Percentiles rank a stretch among this genome's conserved stretches.
Conservation (phyloP, 2,888 invertebrate genomes). For the Spisula subtruncata region DNA sequence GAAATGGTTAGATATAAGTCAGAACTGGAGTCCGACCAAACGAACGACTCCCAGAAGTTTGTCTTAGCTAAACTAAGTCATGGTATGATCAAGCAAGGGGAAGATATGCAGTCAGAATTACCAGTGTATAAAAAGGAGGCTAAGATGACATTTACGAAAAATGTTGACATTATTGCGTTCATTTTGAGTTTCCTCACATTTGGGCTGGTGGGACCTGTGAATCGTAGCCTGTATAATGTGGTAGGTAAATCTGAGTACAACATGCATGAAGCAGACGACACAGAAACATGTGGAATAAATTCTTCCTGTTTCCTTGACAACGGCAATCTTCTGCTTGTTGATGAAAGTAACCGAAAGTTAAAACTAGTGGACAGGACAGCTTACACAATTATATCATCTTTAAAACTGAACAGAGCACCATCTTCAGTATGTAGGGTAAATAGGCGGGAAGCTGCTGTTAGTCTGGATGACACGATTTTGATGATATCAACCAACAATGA, state of each 20-base stretch:
- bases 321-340: not conserved
- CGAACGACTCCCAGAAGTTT: not conserved
- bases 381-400: not conserved
- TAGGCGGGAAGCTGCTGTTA: not conserved
- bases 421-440: not conserved
- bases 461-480: not conserved
- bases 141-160: not conserved
- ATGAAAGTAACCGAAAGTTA: not conserved
- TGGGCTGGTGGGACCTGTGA: not conserved
- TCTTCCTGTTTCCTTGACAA: not conserved
- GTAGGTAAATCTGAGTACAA: not conserved
- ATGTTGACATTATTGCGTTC: not conserved
- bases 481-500: not conserved
- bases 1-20: slow-evolving; percentile 11
- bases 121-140: not conserved
- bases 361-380: not conserved
- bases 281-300: not conserved
- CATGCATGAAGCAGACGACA: not conserved
- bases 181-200: not conserved
- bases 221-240: not conserved
- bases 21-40: not conserved
- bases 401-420: not conserved
- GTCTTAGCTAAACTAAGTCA: slow-evolving; percentile 2
- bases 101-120: not conserved
- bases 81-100: not conserved